Evolutionary conservation across 2,888 invertebrate genomes (phyloP).

Genomic region (Melieria picta): DNA sequence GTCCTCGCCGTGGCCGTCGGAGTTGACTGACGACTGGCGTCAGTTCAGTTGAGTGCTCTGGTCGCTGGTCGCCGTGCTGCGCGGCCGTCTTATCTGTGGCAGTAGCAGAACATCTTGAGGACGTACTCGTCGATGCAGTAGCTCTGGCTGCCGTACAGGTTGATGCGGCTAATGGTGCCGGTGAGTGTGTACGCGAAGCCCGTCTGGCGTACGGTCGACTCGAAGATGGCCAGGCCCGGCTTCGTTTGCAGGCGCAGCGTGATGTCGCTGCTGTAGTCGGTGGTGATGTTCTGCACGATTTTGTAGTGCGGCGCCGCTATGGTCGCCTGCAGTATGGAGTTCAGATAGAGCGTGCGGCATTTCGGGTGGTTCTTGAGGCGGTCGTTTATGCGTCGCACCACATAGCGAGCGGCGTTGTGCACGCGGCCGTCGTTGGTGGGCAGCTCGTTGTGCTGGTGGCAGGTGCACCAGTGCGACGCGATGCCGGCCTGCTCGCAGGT

Average conservation of each 20-base stretch:
- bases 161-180: conserved; percentile 81
- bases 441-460: conserved; percentile 75
- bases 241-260: conserved; percentile 67
- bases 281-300: conserved; percentile 58
- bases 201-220: conserved; percentile 76
- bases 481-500: conserved; percentile 83
- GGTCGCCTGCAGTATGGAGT: conserved; percentile 74
- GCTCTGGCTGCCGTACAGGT: conserved; percentile 84
- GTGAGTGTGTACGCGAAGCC: conserved; percentile 57
- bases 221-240: conserved; percentile 73
- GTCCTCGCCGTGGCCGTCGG: no score
- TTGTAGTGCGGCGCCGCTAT: conserved; percentile 67
- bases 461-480: conserved; percentile 88
- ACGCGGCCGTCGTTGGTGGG: conserved; percentile 69
- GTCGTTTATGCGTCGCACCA: conserved; percentile 75
- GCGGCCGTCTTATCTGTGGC: conserved; percentile 63
- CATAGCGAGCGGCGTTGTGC: conserved; percentile 70
- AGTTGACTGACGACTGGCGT: no score
- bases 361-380: conserved; percentile 71
- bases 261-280: conserved; percentile 61
- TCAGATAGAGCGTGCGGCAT: conserved; percentile 74
- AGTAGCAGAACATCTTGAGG: conserved; percentile 83
- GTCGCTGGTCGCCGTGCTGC: not conserved
- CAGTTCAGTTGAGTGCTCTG: not conserved
- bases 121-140: conserved; percentile 79